A percentile compares a stretch with the other conserved stretches of the same genome.
phyloP scores from a whole-genome alignment of 2,888 invertebrate genomes.

The Cantharis flavilabris region DNA sequence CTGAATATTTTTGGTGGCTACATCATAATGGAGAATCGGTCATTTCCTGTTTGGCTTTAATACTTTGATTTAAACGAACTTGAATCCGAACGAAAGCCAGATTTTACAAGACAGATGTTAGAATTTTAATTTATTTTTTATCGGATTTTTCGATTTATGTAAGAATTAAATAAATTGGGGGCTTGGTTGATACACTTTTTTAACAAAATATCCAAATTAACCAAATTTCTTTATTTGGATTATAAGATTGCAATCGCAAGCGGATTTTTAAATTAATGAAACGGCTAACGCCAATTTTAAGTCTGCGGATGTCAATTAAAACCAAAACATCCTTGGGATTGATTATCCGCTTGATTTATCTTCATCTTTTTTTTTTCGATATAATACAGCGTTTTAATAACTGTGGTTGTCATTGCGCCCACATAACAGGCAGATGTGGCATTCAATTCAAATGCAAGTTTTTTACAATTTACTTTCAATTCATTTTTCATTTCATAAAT shows the following conservation, averaged over 20 bases:
- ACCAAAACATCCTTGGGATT: not conserved
- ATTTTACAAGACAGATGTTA: not conserved
- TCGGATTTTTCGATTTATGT: not conserved
- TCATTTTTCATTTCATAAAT: too few species aligned
- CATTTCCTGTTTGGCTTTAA: slow-evolving; percentile 35
- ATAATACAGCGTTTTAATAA: not conserved
- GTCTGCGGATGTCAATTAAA: not conserved
- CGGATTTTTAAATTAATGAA: not conserved
- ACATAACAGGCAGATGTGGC: not conserved
- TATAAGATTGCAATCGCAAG: not conserved
- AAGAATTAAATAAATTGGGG: not conserved
- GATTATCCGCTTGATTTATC: not conserved
- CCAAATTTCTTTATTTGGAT: not conserved
- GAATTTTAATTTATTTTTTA: not conserved
- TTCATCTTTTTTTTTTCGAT: not conserved
- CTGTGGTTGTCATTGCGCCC: not conserved
- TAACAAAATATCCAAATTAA: not conserved
- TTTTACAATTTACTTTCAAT: too few species aligned
- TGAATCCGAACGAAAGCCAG: slow-evolving; percentile 14
- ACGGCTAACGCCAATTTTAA: not conserved
- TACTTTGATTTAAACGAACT: slow-evolving; percentile 23
- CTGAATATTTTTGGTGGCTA: slow-evolving; percentile 31
- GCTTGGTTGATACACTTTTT: not conserved
- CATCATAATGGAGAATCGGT: slow-evolving; percentile 34
- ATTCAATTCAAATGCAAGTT: too few species aligned